These are phyloP conservation scores for Puffinus mauretanicus DNA, from an alignment of 2,113 vertebrate genomes.

Conservation along the genomic window DNA sequence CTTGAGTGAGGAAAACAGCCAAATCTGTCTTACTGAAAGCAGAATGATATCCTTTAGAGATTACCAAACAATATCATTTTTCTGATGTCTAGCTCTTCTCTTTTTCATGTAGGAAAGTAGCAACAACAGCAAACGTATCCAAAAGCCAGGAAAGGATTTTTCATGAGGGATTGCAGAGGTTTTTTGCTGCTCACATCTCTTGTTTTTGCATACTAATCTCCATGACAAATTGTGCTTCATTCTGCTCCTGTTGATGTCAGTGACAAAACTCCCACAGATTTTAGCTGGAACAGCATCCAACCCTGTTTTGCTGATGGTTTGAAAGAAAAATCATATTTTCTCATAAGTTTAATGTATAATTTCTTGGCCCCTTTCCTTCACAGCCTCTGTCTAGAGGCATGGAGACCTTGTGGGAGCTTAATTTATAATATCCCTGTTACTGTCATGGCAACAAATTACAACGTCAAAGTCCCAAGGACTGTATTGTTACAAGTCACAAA, in stretches of 20 bases:
- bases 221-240: background rate
- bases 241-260: background rate
- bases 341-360: conserved; percentile 7
- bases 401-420: background rate
- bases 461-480: background rate
- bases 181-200: background rate
- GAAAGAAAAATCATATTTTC: background rate
- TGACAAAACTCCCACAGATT: background rate
- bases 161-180: background rate
- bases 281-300: background rate
- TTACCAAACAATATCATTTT: background rate
- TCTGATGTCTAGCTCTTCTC: background rate
- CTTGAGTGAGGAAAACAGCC: background rate
- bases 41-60: conserved; percentile 6
- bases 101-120: conserved; percentile 2
- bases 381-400: background rate
- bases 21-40: background rate
- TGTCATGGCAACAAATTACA: conserved; percentile 13
- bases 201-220: conserved; percentile 9
- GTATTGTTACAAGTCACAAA: background rate
- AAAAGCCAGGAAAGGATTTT: conserved; percentile 5
- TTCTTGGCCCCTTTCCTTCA: background rate
- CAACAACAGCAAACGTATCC: background rate
- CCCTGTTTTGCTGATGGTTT: background rate
- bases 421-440: background rate